Percentiles rank a stretch among this genome's conserved stretches.
phyloP scores from a whole-genome alignment of 2,113 vertebrate species.

The Riparia riparia region DNA sequence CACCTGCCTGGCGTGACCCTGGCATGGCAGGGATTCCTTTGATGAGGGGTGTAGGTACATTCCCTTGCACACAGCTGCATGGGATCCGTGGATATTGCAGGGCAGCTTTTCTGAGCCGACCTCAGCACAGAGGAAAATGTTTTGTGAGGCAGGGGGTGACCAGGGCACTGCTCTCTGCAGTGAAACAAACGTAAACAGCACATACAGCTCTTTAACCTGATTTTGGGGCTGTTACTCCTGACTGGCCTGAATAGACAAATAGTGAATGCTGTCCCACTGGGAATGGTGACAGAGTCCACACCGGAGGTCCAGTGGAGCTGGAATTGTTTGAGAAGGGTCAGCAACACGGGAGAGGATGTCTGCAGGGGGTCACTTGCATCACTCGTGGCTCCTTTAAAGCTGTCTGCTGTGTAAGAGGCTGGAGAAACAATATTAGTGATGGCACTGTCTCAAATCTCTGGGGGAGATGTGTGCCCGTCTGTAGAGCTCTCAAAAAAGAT shows the following conservation, averaged over 20 bases:
- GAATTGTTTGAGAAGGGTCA: neutral
- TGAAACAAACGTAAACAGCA: neutral
- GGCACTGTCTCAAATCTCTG: neutral
- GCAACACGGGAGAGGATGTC: neutral
- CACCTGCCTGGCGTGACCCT: neutral
- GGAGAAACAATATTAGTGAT: neutral
- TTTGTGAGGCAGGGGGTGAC: neutral
- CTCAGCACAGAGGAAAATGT: neutral
- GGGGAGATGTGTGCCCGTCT: neutral
- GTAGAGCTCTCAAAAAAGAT: neutral
- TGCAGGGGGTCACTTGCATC: neutral
- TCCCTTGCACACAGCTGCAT: neutral
- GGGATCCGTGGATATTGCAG: neutral
- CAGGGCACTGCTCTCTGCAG: neutral
- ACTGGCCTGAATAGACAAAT: neutral
- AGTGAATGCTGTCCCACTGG: neutral
- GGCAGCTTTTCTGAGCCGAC: neutral
- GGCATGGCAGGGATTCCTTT: neutral
- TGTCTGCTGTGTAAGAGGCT: accelerated
- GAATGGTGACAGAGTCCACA: neutral
- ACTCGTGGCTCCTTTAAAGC: neutral
- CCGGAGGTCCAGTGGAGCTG: neutral
- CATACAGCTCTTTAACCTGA: neutral
- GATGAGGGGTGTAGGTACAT: accelerated
- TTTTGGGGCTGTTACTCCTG: neutral